Evolutionary conservation across 2,113 vertebrate species (phyloP), one percentile per base, ranked within the genome.

Genomic region (Scolopax mira): DNA sequence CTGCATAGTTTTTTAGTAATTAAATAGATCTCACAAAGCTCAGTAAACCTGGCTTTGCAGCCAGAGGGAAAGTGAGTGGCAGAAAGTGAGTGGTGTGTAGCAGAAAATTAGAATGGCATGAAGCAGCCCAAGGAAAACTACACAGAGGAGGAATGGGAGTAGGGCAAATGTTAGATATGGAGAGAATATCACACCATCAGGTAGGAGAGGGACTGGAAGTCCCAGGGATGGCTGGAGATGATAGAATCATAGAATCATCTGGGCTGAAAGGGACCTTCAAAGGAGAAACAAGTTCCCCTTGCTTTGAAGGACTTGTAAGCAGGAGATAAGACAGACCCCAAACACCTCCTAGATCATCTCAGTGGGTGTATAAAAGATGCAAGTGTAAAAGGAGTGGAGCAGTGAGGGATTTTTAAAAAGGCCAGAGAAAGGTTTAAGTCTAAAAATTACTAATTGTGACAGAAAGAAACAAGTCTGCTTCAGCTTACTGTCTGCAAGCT

Each of bases 81-180:
- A n/a, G n/a, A n/a, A n/a, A n/a, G n/a, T n/a, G n/a, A n/a, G n/a
- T 72, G 51, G 39, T 64, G 79, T 31, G 55, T 21, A 96, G 75
- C 94, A 96, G 91, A 97, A 97, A 97, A 93, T 93, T 85, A 55
- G 61, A 74, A 73, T 1, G 1, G 82, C 65, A 93, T 84, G 88
- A 86, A 88, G 83, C 78, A 96, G 79, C 80, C 85, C 70, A 94
- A 89, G 49, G 94, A 90, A 54, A 90, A 95, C 5, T 57, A 33
- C 67, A 18, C 28, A 52, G 71, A 79, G 58, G 41, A 25, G 85
- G 75, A 95, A 65, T n/a, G 62, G 81, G 78, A 35, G 48, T 74
- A 87, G 58, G 44, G 83, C 9, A 90, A 94, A 75, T 78, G 44
- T 88, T 92, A 62, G 64, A 65, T 92, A 85, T 48, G 37, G 80